Conservation (phyloP, 1,140 invertebrate genomes). For the Berghia stephanieae region DNA sequence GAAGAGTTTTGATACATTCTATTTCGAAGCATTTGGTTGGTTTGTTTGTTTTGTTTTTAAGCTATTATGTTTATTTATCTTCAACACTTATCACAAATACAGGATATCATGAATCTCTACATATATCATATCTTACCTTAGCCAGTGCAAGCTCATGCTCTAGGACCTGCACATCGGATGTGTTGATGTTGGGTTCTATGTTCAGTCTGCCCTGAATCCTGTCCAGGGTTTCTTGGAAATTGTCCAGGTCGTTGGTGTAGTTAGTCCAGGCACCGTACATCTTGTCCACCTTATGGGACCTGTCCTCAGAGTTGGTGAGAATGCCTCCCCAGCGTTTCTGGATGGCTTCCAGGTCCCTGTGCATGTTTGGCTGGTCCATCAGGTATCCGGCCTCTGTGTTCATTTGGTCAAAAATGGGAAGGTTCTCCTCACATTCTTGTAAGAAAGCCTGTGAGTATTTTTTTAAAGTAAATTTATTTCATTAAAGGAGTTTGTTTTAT, state of each 20-base stretch:
- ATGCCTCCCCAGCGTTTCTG: slow-evolving; percentile 66
- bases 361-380: slow-evolving; percentile 70
- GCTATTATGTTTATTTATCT: too few relatives aligned
- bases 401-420: slow-evolving; percentile 67
- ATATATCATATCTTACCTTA: slow-evolving; percentile 48
- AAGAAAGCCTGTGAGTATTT: slow-evolving; percentile 70
- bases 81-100: neutral
- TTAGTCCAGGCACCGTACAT: slow-evolving; percentile 55
- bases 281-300: slow-evolving; percentile 55
- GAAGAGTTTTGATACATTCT: too few relatives aligned
- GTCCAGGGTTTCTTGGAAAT: slow-evolving; percentile 55
- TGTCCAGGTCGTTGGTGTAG: slow-evolving; percentile 50
- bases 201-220: slow-evolving; percentile 53
- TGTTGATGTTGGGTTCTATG: slow-evolving; percentile 53
- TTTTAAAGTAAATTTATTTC: too few relatives aligned
- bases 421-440: slow-evolving; percentile 79
- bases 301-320: slow-evolving; percentile 51
- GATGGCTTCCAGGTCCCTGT: slow-evolving; percentile 63
- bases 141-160: slow-evolving; percentile 59
- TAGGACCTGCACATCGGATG: slow-evolving; percentile 58
- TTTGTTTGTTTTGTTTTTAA: too few relatives aligned
- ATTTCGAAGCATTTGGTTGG: too few relatives aligned
- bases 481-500: too few relatives aligned
- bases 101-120: neutral
- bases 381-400: slow-evolving; percentile 59